phyloP scores from a whole-genome alignment of 2,113 vertebrate genomes.

The Ammospiza caudacuta region DNA sequence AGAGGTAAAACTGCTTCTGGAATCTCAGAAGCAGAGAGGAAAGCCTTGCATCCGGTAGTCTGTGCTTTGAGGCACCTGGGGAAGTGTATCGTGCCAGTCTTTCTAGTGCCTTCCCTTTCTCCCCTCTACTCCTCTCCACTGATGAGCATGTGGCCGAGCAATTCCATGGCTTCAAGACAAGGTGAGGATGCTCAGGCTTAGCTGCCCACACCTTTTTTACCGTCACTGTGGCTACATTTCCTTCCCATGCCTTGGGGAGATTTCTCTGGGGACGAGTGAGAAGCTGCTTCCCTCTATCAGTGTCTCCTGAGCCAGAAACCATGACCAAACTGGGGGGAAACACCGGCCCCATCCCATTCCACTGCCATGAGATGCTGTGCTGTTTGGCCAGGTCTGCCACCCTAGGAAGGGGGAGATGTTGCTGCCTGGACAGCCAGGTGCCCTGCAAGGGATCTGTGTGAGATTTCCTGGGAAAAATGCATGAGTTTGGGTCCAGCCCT shows the following conservation, averaged over 20 bases:
- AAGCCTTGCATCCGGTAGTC: not conserved
- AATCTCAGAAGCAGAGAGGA: not conserved
- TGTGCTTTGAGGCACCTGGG: not conserved
- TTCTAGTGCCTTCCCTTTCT: not conserved
- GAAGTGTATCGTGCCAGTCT: not conserved
- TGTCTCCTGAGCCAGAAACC: not conserved
- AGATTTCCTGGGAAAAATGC: not conserved
- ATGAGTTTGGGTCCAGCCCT: not conserved
- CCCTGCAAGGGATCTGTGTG: not conserved
- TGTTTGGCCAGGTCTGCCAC: not conserved
- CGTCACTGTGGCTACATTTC: not conserved
- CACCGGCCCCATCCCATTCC: fast-evolving
- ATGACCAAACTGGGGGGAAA: not conserved
- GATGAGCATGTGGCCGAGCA: not conserved
- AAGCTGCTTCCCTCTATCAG: not conserved
- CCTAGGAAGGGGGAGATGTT: not conserved
- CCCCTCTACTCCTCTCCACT: not conserved
- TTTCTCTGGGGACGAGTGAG: not conserved
- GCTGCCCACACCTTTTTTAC: not conserved
- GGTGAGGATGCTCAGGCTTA: not conserved
- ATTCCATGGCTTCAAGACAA: not conserved
- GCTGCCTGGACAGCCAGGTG: not conserved
- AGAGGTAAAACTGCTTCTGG: not conserved
- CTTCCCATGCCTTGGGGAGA: not conserved
- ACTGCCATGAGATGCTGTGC: fast-evolving